These are phyloP conservation scores for Microdon myrmicae DNA, from an alignment of 2,888 invertebrate genomes.

Conservation along the genomic window DNA sequence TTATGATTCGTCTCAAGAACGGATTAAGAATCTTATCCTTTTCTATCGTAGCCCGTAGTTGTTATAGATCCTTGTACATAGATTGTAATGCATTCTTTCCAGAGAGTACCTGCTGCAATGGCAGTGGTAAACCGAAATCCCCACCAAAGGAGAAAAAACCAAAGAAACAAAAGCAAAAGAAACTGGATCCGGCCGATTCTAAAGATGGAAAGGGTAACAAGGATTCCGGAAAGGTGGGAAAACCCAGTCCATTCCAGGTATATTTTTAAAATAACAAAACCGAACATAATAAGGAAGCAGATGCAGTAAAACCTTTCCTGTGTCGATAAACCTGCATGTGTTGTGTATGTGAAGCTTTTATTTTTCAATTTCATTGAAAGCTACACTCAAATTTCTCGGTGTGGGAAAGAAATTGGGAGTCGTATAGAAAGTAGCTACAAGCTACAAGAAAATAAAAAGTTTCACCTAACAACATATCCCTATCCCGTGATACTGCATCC, in stretches of 20 bases:
- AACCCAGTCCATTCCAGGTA: conserved; percentile 77
- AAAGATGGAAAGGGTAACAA: conserved; percentile 70
- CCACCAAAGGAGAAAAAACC: conserved; percentile 76
- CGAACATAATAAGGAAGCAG: conserved; percentile 10
- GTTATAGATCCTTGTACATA: neutral
- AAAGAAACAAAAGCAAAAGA: conserved; percentile 75
- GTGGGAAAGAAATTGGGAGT: too few species aligned
- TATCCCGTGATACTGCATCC: too few species aligned
- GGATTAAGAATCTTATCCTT: conserved; percentile 24
- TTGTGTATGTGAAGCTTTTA: conserved; percentile 43
- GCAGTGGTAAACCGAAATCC: conserved; percentile 74
- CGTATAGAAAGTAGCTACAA: too few species aligned
- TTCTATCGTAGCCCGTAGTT: conserved; percentile 4
- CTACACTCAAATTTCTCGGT: conserved; percentile 8
- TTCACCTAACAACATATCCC: too few species aligned
- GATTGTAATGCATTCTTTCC: conserved; percentile 3
- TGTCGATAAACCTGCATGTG: conserved; percentile 24
- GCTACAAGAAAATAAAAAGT: too few species aligned
- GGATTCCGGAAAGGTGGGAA: conserved; percentile 72
- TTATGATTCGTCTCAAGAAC: conserved; percentile 35
- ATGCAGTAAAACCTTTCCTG: conserved; percentile 6
- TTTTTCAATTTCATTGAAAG: conserved; percentile 36
- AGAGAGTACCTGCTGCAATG: conserved; percentile 87
- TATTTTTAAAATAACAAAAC: conserved; percentile 13
- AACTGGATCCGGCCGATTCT: conserved; percentile 71